Evolutionary conservation across 1,140 invertebrate species (phyloP).

Genomic region (Habropoda laboriosa): DNA sequence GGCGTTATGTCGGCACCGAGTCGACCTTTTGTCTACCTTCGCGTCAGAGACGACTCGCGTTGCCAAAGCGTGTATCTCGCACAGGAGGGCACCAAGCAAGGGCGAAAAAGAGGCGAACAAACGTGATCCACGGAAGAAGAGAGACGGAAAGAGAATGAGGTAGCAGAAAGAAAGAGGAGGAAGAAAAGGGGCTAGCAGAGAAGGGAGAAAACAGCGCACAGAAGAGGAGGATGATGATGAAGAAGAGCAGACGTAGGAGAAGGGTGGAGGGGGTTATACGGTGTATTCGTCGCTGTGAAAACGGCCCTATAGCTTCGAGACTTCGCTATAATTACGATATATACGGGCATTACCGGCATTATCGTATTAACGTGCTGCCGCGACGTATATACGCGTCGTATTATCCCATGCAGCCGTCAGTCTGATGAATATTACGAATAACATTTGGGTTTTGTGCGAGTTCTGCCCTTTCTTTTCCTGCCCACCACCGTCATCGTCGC

Average conservation of each 20-base stretch:
- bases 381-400: constrained; percentile 34
- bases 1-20: constrained; percentile 32
- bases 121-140: neutral
- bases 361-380: constrained; percentile 69
- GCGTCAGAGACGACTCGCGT: constrained; percentile 25
- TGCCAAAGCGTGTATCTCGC: constrained; percentile 29
- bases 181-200: neutral
- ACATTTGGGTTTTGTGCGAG: constrained; percentile 69
- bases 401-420: constrained; percentile 50
- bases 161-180: neutral
- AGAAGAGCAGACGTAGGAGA: neutral
- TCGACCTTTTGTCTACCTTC: neutral
- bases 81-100: neutral
- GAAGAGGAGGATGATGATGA: neutral
- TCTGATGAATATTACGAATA: constrained; percentile 71
- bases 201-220: neutral
- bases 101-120: constrained; percentile 6
- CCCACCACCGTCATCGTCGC: no score
- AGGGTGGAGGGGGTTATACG: neutral
- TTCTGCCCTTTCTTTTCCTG: constrained; percentile 24
- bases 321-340: constrained; percentile 74
- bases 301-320: constrained; percentile 29
- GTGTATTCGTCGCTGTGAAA: constrained; percentile 20
- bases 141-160: constrained; percentile 5
- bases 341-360: constrained; percentile 65